Percentiles rank a stretch among this genome's conserved stretches.
phyloP scores from a whole-genome alignment of 64 coral and sea anemone genomes.

The Hydrozoanthus tunicans region DNA sequence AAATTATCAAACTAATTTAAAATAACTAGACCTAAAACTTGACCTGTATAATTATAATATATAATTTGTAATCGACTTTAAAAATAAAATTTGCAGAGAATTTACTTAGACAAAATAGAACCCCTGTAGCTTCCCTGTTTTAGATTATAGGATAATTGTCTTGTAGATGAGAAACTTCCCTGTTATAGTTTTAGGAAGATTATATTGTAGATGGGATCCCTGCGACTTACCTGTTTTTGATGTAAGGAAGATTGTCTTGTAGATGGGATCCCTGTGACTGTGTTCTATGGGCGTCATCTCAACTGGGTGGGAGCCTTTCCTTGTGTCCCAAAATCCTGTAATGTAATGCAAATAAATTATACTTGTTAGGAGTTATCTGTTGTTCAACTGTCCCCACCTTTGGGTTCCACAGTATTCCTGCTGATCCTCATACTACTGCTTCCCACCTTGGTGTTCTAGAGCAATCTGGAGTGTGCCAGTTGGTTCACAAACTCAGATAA shows the following conservation, averaged over 20 bases:
- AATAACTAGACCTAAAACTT: too few relatives aligned
- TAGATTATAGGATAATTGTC: conserved; percentile 85
- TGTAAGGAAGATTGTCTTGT: conserved; percentile 94
- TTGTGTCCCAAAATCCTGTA: conserved; percentile 98
- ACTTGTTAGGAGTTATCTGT: not conserved
- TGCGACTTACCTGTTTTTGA: conserved; percentile 83
- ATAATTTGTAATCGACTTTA: too few relatives aligned
- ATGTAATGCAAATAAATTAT: not conserved
- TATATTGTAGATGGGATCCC: conserved; percentile 53
- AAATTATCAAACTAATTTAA: too few relatives aligned
- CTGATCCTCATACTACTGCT: too few relatives aligned
- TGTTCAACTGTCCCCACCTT: too few relatives aligned
- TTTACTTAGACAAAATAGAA: too few relatives aligned
- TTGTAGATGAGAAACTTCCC: conserved; percentile 89
- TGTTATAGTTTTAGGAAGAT: conserved; percentile 60
- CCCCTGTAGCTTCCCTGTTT: conserved; percentile 63
- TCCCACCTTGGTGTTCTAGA: too few relatives aligned
- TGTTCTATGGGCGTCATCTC: conserved; percentile 97
- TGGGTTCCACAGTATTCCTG: too few relatives aligned
- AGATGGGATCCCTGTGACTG: conserved; percentile 94
- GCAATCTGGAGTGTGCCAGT: too few relatives aligned
- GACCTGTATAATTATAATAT: too few relatives aligned
- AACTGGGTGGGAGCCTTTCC: conserved; percentile 96
- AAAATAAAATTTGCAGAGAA: too few relatives aligned
- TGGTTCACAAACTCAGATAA: too few relatives aligned